Evolutionary conservation across 2,113 vertebrate genomes (phyloP).

Genomic region (Craseonycteris thonglongyai): DNA sequence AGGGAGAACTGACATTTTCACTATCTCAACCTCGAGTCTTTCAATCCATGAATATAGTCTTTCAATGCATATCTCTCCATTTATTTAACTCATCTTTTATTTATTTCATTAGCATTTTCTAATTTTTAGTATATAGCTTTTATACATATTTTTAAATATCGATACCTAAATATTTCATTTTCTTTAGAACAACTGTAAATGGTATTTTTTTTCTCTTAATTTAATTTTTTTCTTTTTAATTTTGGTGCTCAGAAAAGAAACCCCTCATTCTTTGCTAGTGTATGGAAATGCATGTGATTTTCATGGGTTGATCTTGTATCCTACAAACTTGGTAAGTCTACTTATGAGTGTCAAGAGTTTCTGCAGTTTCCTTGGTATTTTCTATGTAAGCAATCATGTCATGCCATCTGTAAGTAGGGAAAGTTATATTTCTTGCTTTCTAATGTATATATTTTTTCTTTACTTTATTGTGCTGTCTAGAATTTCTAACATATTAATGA

Average conservation of each 20-base stretch:
- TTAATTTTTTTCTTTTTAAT: not conserved
- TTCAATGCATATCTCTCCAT: not conserved
- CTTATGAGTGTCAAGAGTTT: not conserved
- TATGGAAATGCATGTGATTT: not conserved
- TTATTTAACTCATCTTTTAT: not conserved
- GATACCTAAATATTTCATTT: not conserved
- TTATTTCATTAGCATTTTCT: not conserved
- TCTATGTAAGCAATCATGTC: not conserved
- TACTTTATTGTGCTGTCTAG: not conserved
- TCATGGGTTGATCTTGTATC: not conserved
- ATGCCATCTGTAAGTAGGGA: not conserved
- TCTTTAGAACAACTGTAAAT: not conserved
- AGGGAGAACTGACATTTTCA: not conserved
- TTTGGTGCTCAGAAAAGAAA: not conserved
- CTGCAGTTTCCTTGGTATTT: not conserved
- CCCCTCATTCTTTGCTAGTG: not conserved
- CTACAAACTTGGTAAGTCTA: not conserved
- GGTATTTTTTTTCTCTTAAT: not conserved
- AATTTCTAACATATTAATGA: not conserved
- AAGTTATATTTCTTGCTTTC: not conserved
- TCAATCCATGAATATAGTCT: not conserved
- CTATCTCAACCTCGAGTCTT: not conserved
- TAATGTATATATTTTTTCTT: not conserved
- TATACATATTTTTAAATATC: not conserved
- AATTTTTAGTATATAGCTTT: not conserved